Base-by-base conservation (phyloP, 37 sponge, comb jelly and placozoan genomes). In the Hormiphora californensis region DNA sequence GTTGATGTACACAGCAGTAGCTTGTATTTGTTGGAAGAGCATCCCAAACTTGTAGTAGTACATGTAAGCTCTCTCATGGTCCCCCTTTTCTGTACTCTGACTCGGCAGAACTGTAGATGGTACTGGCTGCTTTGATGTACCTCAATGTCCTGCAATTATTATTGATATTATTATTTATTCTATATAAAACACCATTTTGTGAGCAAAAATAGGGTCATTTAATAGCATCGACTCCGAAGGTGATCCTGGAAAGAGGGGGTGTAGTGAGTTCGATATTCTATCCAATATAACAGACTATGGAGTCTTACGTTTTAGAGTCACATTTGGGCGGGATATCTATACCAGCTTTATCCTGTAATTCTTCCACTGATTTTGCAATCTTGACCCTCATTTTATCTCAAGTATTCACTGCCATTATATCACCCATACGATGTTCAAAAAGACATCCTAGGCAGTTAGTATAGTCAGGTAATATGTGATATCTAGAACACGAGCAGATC, bases 341-440 rank as follows among this genome's bases (percentile, higher is more conserved):
- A 67, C 36, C 68, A 32, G 68, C 68, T 30, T 67, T 67, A 19
- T 67, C 68, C 37, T 67, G 38, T 35, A 67, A 19, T 39, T 67
- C 68, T 35, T 67, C 31, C 32, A 39, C 36, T 35, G 68, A 67
- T 35, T 4, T 67, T 5, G 68, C 68, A 67, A 67, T n/a, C n/a
- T n/a, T n/a, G n/a, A n/a, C n/a, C n/a, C n/a, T n/a, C n/a, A n/a
- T n/a, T n/a, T n/a, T n/a, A n/a, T n/a, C n/a, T n/a, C n/a, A n/a
- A n/a, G n/a, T n/a, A n/a, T n/a, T n/a, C n/a, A n/a, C n/a, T n/a
- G n/a, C n/a, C n/a, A n/a, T n/a, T n/a, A n/a, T n/a, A n/a, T n/a
- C n/a, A n/a, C n/a, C n/a, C n/a, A n/a, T n/a, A n/a, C n/a, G n/a
- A n/a, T n/a, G n/a, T n/a, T n/a, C n/a, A n/a, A n/a, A n/a, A n/a